Conservation (phyloP, 1,140 invertebrate genomes). For the Dinoponera quadriceps region DNA sequence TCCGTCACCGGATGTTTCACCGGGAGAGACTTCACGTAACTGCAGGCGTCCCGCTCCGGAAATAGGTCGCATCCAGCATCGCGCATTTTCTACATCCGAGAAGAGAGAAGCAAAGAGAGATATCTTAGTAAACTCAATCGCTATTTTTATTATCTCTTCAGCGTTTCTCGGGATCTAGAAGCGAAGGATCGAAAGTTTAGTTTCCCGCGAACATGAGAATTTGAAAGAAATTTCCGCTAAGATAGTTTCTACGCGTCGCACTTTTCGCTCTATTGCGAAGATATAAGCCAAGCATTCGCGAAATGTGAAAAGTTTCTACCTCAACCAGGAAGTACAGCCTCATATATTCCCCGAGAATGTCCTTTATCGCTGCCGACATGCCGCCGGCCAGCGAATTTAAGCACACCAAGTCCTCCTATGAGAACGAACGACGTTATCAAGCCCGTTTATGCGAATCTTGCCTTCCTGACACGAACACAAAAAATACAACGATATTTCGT, state of each 20-base stretch:
- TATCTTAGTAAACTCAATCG: neutral
- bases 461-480: neutral
- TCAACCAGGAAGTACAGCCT: conserved; percentile 85
- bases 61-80: conserved; percentile 95
- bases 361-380: conserved; percentile 85
- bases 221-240: neutral
- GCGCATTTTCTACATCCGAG: conserved; percentile 90
- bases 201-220: neutral
- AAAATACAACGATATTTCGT: neutral
- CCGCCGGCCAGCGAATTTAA: conserved; percentile 87
- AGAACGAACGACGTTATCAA: neutral
- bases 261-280: no score
- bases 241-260: no score
- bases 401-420: conserved; percentile 86
- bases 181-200: conserved; percentile 29
- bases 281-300: neutral
- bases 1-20: conserved; percentile 92
- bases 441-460: neutral
- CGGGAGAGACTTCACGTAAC: conserved; percentile 91
- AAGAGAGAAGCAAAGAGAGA: conserved; percentile 15
- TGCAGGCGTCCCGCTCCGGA: conserved; percentile 93
- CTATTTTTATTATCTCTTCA: conserved; percentile 12
- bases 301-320: conserved; percentile 78
- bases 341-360: conserved; percentile 86
- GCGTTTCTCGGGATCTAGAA: conserved; percentile 9